Base-by-base conservation (phyloP, 2,888 invertebrate species). In the Melanotus villosus region DNA sequence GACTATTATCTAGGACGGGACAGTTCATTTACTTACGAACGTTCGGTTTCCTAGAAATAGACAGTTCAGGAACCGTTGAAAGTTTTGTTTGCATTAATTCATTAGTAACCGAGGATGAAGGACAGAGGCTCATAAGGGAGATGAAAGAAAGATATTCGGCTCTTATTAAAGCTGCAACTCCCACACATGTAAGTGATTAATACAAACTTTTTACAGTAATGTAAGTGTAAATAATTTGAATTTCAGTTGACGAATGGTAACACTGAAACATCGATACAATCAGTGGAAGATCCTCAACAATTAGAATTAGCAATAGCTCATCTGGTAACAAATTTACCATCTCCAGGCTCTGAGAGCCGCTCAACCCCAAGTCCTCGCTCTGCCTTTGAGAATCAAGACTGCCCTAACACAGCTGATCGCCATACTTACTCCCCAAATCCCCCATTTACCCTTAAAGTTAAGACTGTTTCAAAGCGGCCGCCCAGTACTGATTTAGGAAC, bases 41-140 rank as follows among this genome's bases (percentile, higher is more conserved):
- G 0, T 89, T 92, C 75, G 96, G 96, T 7, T 95, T 91, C 79
- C 88, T 96, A 59, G 96, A 96, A 85, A 91, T 93, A 73, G 93
- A 95, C 80, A 90, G 89, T 79, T 90, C 92, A 4, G 93, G 94
- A 75, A 90, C 90, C 65, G 93, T 95, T 21, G 92, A 92, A 80
- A 94, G 95, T 71, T 95, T 96, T 84, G 91, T 95, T 36, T 96
- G 96, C 84, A 89, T 96, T 64, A 96, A 96, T 82, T 92, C 92
- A 68, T 86, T 94, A 62, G 87, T 92, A 16, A 89, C 91, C 72
- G 90, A 92, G 67, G 90, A 91, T 71, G 94, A 94, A 79, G 95
- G 95, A 9, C 86, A 88, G 70, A 86, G 88, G 67, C 89, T 92
- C 79, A 90, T 93, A 73, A 88, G 89, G 56, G 92, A 94, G 75